Percentiles rank a stretch among this genome's conserved stretches.
These are phyloP conservation scores for Holacanthus passer DNA, from an alignment of 2,113 vertebrate genomes.

Conservation along the genomic window DNA sequence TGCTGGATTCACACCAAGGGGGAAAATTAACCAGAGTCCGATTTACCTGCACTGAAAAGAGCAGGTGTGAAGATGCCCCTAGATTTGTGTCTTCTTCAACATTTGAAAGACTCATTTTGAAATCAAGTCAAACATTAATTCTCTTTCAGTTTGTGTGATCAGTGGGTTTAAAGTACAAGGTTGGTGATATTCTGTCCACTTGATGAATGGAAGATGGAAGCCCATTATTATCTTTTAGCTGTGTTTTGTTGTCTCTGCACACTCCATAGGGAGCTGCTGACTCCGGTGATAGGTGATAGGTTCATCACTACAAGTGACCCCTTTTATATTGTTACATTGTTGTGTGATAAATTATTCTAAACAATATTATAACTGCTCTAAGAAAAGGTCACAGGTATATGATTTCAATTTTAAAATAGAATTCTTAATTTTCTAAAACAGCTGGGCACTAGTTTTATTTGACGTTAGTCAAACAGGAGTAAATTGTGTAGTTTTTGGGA, in stretches of 20 bases:
- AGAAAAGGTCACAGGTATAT: background rate
- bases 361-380: background rate
- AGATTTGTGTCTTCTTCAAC: background rate
- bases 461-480: slow-evolving; percentile 1
- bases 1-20: too few species aligned
- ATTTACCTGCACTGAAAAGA: too few species aligned
- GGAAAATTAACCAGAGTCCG: too few species aligned
- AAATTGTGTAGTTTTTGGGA: background rate
- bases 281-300: background rate
- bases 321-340: background rate
- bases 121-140: background rate
- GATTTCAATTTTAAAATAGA: too few species aligned
- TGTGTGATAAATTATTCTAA: background rate
- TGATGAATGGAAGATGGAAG: too few species aligned
- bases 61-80: too few species aligned
- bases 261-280: too few species aligned
- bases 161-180: too few species aligned
- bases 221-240: too few species aligned
- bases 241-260: too few species aligned
- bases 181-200: too few species aligned
- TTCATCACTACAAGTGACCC: too few species aligned
- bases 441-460: background rate
- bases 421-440: slow-evolving; percentile 5
- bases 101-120: background rate
- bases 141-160: background rate